Conservation (phyloP, 2,797 vertebrate species). For the Sebastes vulpes region DNA sequence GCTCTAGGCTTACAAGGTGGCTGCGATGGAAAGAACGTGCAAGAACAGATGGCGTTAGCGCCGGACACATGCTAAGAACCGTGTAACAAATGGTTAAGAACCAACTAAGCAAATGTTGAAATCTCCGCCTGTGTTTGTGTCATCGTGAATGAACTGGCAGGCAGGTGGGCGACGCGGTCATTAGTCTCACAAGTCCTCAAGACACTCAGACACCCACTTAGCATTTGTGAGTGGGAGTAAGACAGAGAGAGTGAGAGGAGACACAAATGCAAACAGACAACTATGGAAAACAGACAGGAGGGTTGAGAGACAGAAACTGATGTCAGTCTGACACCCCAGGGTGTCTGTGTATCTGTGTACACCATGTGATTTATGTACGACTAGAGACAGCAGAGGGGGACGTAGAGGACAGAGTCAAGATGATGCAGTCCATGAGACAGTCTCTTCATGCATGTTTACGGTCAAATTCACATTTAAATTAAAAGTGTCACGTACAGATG, state of each 20-base stretch:
- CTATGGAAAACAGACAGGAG: constrained; percentile 12
- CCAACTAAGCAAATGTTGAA: constrained; percentile 47
- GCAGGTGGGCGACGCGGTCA: neutral
- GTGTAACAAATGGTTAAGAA: constrained; percentile 34
- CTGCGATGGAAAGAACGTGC: constrained; percentile 51
- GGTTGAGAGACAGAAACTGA: constrained; percentile 33
- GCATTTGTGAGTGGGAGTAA: constrained; percentile 37
- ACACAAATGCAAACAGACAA: constrained; percentile 46
- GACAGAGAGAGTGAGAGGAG: constrained; percentile 2
- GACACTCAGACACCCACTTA: constrained; percentile 73
- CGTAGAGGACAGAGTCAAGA: neutral
- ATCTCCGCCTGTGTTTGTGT: neutral
- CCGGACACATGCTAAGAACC: constrained; percentile 20
- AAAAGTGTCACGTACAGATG: neutral
- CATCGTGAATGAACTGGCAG: neutral
- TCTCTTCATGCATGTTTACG: neutral
- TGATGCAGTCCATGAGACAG: neutral
- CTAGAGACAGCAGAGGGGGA: constrained; percentile 33
- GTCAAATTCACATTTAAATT: neutral
- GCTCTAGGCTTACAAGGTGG: constrained; percentile 38
- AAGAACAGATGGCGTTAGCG: constrained; percentile 48
- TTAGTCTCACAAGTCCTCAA: constrained; percentile 36
- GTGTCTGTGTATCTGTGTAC: constrained; percentile 21
- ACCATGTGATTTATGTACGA: constrained; percentile 36
- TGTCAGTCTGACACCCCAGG: constrained; percentile 16